These are phyloP conservation scores for Leptodactylus fuscus DNA, from an alignment of 2,113 vertebrate genomes.

Conservation along the genomic window DNA sequence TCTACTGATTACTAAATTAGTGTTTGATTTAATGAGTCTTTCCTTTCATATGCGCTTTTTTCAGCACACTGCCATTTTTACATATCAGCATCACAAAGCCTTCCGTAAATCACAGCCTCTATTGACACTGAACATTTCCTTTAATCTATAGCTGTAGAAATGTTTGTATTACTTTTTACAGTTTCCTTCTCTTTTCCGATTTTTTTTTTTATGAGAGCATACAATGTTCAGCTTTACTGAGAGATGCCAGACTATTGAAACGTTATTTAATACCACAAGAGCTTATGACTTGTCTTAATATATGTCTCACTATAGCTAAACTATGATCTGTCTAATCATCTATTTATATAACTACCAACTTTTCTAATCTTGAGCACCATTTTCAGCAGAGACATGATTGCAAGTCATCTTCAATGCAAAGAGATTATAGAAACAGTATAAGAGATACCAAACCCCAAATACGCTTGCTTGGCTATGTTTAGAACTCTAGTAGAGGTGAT, in stretches of 20 bases:
- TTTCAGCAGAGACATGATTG: too few species aligned
- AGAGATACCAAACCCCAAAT: too few species aligned
- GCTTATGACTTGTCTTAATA: neutral
- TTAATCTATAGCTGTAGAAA: conserved; percentile 81
- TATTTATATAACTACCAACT: too few species aligned
- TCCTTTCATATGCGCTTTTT: conserved; percentile 87
- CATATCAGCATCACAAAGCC: conserved; percentile 80
- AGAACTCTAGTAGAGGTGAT: too few species aligned
- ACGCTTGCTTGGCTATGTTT: too few species aligned
- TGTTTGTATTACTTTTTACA: conserved; percentile 48
- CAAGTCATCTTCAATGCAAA: too few species aligned
- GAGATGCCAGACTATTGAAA: neutral
- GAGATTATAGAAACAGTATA: too few species aligned
- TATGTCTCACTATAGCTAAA: neutral
- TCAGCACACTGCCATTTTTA: conserved; percentile 72
- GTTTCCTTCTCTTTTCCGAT: neutral
- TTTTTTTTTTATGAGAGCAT: neutral
- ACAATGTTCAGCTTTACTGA: neutral
- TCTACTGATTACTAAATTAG: conserved; percentile 90
- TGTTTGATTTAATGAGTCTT: conserved; percentile 86
- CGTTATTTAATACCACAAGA: neutral
- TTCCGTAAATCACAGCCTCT: conserved; percentile 76
- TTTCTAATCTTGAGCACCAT: too few species aligned
- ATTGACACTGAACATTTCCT: conserved; percentile 86
- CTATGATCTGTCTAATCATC: neutral